Conservation (phyloP, 2,888 invertebrate genomes). For the Aethes cnicana region DNA sequence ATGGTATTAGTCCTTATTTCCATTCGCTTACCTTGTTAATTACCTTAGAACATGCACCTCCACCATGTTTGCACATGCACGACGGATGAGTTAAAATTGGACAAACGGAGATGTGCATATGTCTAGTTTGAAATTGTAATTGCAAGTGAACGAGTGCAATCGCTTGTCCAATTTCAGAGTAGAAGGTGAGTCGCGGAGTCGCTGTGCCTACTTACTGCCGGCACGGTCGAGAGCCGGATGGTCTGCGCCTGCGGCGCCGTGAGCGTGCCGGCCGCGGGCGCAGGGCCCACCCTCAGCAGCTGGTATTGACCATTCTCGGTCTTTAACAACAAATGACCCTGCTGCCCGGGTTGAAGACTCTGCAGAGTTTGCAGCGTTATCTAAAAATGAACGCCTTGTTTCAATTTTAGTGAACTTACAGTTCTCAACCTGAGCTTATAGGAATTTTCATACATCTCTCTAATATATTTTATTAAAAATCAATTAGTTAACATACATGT, state of each 20-base stretch:
- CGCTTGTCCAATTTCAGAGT: constrained; percentile 47
- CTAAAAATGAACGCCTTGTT: constrained; percentile 83
- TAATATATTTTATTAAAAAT: constrained; percentile 11
- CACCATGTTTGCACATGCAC: constrained; percentile 69
- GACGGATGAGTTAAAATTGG: constrained; percentile 53
- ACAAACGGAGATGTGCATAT: constrained; percentile 40
- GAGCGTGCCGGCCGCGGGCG: constrained; percentile 83
- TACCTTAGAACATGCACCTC: constrained; percentile 65
- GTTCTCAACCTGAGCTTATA: constrained; percentile 13
- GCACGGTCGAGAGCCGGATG: constrained; percentile 93
- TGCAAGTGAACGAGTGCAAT: constrained; percentile 19
- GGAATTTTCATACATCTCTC: constrained; percentile 1
- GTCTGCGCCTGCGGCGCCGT: constrained; percentile 85
- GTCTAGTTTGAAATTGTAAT: constrained; percentile 3
- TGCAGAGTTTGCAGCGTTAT: constrained; percentile 94
- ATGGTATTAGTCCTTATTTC: constrained; percentile 39
- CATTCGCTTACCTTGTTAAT: constrained; percentile 64
- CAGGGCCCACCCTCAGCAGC: constrained; percentile 93
- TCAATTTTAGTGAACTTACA: constrained; percentile 56
- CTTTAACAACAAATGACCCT: constrained; percentile 94
- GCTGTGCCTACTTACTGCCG: constrained; percentile 91
- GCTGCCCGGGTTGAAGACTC: constrained; percentile 93
- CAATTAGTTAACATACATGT: constrained; percentile 31
- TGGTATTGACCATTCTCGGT: constrained; percentile 98
- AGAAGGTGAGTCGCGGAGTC: constrained; percentile 45